Conservation (phyloP, 2,888 invertebrate species). For the Scotopteryx bipunctaria region DNA sequence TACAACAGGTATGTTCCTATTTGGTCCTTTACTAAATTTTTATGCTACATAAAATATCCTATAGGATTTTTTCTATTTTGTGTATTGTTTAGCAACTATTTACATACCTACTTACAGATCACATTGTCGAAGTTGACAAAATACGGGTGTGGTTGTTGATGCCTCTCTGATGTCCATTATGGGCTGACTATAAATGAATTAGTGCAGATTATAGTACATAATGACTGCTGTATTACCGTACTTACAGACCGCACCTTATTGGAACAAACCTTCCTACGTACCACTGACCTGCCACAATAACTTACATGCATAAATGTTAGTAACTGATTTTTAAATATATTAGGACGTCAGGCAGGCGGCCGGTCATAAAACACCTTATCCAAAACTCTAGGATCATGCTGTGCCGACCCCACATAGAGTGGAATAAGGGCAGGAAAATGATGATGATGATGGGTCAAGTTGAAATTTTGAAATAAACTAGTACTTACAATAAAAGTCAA, state of each 20-base stretch:
- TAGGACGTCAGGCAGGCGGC: too few species aligned
- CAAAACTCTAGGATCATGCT: too few species aligned
- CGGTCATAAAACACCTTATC: too few species aligned
- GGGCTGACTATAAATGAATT: slow-evolving; percentile 59
- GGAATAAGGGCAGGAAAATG: too few species aligned
- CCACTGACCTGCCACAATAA: slow-evolving; percentile 47
- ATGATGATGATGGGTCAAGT: too few species aligned
- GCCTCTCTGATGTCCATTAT: slow-evolving; percentile 49
- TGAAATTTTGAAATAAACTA: too few species aligned
- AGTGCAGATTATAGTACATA: slow-evolving; percentile 54
- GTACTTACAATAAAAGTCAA: too few species aligned
- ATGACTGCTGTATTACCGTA: slow-evolving; percentile 33
- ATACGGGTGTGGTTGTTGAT: slow-evolving; percentile 64
- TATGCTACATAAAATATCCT: too few species aligned
- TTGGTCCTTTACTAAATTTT: slow-evolving; percentile 1
- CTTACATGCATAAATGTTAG: neutral
- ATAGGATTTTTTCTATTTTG: too few species aligned
- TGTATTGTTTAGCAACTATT: slow-evolving; percentile 30
- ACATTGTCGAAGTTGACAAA: slow-evolving; percentile 46
- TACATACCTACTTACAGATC: slow-evolving; percentile 15
- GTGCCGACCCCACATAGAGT: too few species aligned
- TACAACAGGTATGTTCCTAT: slow-evolving; percentile 31
- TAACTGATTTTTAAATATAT: too few species aligned
- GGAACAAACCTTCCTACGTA: slow-evolving; percentile 31
- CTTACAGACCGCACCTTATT: slow-evolving; percentile 47